A percentile compares a stretch with the other conserved stretches of the same genome.
Evolutionary conservation across 2,888 invertebrate species (phyloP).

Genomic region (Poecilobothrus nobilitatus): DNA sequence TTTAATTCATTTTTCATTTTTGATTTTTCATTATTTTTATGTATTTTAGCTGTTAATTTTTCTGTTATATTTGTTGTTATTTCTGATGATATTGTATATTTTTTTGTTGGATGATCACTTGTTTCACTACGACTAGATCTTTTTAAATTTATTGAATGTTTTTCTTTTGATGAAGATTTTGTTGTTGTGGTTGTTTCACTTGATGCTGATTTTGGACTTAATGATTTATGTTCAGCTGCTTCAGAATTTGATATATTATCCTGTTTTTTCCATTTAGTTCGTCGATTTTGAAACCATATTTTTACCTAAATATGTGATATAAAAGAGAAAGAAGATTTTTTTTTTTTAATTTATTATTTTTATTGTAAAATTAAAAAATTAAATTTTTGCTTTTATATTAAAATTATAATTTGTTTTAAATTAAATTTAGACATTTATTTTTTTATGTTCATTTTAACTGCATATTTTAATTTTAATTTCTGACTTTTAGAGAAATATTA

Average conservation of each 20-base stretch:
- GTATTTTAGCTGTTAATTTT: conserved; percentile 7
- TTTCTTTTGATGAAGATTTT: neutral
- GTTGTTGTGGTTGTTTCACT: neutral
- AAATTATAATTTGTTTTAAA: too few relatives aligned
- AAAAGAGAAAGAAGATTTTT: conserved; percentile 10
- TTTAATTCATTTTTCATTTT: neutral
- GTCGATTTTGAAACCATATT: conserved; percentile 45
- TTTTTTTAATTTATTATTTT: neutral
- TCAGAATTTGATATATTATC: conserved; percentile 86
- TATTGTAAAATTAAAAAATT: neutral
- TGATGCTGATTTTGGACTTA: conserved; percentile 13
- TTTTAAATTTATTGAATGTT: conserved; percentile 7
- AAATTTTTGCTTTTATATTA: too few relatives aligned
- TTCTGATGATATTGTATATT: conserved; percentile 3
- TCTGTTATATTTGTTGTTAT: neutral
- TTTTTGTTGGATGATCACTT: conserved; percentile 8
- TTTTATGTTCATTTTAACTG: too few relatives aligned
- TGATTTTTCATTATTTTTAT: neutral
- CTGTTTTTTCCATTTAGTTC: conserved; percentile 70
- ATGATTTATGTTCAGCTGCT: conserved; percentile 66
- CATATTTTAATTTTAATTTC: too few relatives aligned
- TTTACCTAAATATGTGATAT: conserved; percentile 38
- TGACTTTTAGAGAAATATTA: too few relatives aligned
- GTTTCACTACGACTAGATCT: neutral
- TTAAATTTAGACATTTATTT: too few relatives aligned